Conservation (phyloP, 2,113 vertebrate species). For the Pelmatolapia mariae region DNA sequence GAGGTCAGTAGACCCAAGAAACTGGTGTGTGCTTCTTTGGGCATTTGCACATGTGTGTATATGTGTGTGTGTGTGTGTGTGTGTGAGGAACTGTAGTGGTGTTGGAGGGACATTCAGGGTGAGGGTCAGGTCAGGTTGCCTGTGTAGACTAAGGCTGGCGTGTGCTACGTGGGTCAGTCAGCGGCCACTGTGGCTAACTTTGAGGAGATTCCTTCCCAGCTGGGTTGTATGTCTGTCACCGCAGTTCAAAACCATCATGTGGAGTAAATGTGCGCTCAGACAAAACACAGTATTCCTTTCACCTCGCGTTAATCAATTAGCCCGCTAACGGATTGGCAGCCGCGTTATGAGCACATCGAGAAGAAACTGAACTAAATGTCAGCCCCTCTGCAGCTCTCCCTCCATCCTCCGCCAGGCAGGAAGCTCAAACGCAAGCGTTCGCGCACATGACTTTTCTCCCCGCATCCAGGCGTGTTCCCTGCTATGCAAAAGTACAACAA, state of each 20-base stretch:
- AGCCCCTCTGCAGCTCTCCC: not conserved
- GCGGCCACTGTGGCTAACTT: conserved; percentile 56
- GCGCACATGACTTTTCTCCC: not conserved
- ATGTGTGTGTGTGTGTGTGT: not conserved
- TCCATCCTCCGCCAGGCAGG: not conserved
- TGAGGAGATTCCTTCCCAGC: not conserved
- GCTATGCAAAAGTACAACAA: conserved; percentile 48
- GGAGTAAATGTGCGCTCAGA: not conserved
- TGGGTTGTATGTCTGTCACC: not conserved
- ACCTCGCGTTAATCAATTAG: not conserved
- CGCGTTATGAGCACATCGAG: not conserved
- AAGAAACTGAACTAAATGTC: conserved; percentile 7
- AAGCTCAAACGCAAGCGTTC: not conserved
- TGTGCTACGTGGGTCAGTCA: conserved; percentile 60
- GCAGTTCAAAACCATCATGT: not conserved
- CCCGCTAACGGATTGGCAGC: conserved; percentile 26
- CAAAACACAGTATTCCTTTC: not conserved
- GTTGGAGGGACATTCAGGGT: conserved; percentile 37
- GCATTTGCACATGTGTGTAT: not conserved
- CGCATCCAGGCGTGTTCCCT: conserved; percentile 29
- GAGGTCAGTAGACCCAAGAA: conserved; percentile 57
- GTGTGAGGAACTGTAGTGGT: not conserved
- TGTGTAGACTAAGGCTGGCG: not conserved
- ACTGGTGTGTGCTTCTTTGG: conserved; percentile 13
- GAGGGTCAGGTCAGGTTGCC: conserved; percentile 73